Base-by-base conservation (phyloP, 2,797 vertebrate species). In the Sebastes melanostomus region DNA sequence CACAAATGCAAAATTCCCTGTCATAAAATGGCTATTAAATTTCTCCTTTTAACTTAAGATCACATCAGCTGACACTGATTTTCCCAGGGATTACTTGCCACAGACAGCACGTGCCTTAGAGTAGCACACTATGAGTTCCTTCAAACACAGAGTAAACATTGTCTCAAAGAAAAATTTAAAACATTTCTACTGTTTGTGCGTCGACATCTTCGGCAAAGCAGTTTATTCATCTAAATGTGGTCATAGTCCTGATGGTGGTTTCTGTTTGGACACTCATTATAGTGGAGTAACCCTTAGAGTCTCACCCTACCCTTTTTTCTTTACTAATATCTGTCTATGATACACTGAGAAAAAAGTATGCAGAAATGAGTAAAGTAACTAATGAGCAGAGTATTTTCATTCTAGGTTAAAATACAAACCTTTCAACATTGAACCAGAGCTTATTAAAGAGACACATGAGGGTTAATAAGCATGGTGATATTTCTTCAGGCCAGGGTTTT, bases 211-310 rank as follows among this genome's bases (percentile, higher is more conserved):
- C 78, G 91, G 84, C 80, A 65, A 89, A 92, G 86, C 80, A 74
- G 68, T 86, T 85, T 81, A 81, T 80, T 91, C 86, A 90, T 94
- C 78, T 90, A 22, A 75, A 82, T 90, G 86, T 92, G 84, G 69
- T 84, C 84, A 81, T 83, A 78, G 81, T 91, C 84, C 82, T 76
- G 84, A 75, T 86, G 72, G 58, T 87, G 77, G 60, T 86, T 80
- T 87, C 61, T 91, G 73, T 89, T 85, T 88, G 75, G 71, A 79
- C 71, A 67, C 66, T 78, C 76, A 71, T 81, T 78, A 69, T 63
- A 78, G 75, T 76, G 20, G 78, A 88, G 82, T 85, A 75, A 89
- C 54, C 65, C 69, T 84, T 76, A 81, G 75, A 83, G 80, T 66
- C 61, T 69, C 50, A 56, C 5, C 18, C 42, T 36, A 4, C 9